Conservation (phyloP, 1,140 invertebrate genomes). For the Papilio aristodemus region DNA sequence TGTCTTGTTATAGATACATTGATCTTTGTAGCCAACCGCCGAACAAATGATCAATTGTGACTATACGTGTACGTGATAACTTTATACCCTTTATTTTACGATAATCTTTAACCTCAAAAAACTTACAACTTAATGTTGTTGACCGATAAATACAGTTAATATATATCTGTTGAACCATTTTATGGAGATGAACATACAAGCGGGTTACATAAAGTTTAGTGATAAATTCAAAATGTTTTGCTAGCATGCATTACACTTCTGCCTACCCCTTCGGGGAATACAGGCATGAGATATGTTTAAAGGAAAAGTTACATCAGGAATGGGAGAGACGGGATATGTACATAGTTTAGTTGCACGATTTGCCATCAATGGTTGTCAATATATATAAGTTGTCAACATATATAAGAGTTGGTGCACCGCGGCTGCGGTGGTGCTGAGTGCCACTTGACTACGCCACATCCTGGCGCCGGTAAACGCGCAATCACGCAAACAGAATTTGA, state of each 20-base stretch:
- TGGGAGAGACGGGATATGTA: too few relatives aligned
- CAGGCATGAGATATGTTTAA: too few relatives aligned
- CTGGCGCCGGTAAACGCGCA: slow-evolving; percentile 34
- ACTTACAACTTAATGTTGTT: background rate
- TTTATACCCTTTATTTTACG: background rate
- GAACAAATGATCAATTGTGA: background rate
- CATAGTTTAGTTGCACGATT: background rate
- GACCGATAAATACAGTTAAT: background rate
- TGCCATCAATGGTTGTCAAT: background rate
- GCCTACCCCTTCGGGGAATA: too few relatives aligned
- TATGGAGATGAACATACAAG: background rate
- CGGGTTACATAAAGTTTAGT: too few relatives aligned
- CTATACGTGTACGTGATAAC: background rate
- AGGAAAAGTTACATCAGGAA: too few relatives aligned
- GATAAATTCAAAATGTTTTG: too few relatives aligned
- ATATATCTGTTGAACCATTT: background rate
- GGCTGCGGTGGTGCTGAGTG: background rate
- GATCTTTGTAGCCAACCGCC: background rate
- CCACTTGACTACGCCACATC: slow-evolving; percentile 34
- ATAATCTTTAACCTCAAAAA: slow-evolving; percentile 11
- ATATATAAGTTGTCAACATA: background rate
- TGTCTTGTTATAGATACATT: background rate
- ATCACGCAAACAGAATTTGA: slow-evolving; percentile 36
- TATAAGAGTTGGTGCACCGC: background rate
- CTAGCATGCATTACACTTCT: too few relatives aligned